Percentiles rank a stretch among this genome's conserved stretches.
These are phyloP conservation scores for Pterocles orientalis DNA, from an alignment of 2,113 vertebrate species.

Conservation along the genomic window DNA sequence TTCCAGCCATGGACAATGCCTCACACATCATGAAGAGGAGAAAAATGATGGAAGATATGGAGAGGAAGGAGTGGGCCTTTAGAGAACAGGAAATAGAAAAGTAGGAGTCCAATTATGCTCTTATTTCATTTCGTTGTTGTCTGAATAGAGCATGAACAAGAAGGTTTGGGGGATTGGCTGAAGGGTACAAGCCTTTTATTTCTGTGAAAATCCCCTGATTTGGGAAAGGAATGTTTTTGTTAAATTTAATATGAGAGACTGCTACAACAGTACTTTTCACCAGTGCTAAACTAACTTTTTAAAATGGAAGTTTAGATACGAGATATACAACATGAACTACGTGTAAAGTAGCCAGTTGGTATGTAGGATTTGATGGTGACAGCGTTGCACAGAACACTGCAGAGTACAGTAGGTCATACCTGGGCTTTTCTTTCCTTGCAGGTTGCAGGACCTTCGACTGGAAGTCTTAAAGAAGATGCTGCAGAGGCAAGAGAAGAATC, in stretches of 20 bases:
- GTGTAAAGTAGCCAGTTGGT: neutral
- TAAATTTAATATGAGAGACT: neutral
- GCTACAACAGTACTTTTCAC: neutral
- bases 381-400: neutral
- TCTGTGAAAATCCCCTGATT: neutral
- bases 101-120: slow-evolving; percentile 66
- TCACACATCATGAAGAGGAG: slow-evolving; percentile 80
- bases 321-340: neutral
- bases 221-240: neutral
- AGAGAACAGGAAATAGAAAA: slow-evolving; percentile 90
- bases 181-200: neutral
- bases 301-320: neutral
- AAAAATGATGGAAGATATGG: slow-evolving; percentile 91
- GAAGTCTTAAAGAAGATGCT: slow-evolving; percentile 80
- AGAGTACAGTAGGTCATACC: neutral
- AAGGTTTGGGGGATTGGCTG: neutral
- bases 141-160: neutral
- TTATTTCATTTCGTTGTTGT: neutral
- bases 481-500: slow-evolving; percentile 71
- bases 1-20: slow-evolving; percentile 80
- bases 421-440: slow-evolving; percentile 60
- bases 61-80: slow-evolving; percentile 91
- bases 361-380: neutral
- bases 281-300: neutral
- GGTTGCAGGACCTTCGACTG: slow-evolving; percentile 84